A percentile compares a stretch with the other conserved stretches of the same genome.
These are phyloP conservation scores for Barypeithes pellucidus DNA, from an alignment of 2,888 invertebrate species.

Conservation along the genomic window DNA sequence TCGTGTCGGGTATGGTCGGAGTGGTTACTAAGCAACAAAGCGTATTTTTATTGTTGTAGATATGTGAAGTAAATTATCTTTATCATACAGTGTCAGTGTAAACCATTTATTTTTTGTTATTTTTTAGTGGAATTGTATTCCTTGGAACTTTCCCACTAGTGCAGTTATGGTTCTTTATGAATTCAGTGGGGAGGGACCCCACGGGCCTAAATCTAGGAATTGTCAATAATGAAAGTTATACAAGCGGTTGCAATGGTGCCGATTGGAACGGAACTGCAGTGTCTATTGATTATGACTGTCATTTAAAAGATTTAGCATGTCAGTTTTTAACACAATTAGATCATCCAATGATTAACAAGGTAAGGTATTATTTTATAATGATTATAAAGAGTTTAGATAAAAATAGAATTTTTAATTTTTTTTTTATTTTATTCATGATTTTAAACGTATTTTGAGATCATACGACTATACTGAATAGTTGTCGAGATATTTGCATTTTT, in stretches of 20 bases:
- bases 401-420: no score
- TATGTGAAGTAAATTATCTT: no score
- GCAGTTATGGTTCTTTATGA: slow-evolving; percentile 85
- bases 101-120: slow-evolving; percentile 6
- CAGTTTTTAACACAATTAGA: slow-evolving; percentile 76
- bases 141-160: slow-evolving; percentile 87
- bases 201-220: slow-evolving; percentile 81
- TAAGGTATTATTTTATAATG: slow-evolving; percentile 36
- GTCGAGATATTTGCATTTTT: no score
- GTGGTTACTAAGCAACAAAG: no score
- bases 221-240: slow-evolving; percentile 81
- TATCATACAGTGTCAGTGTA: no score
- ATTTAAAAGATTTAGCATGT: slow-evolving; percentile 76
- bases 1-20: no score
- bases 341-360: slow-evolving; percentile 71
- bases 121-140: slow-evolving; percentile 85
- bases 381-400: no score
- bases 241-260: slow-evolving; percentile 62
- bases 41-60: no score
- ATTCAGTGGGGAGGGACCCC: slow-evolving; percentile 86
- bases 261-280: slow-evolving; percentile 52
- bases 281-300: slow-evolving; percentile 66
- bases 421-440: no score
- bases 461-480: no score
- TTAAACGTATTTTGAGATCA: no score